Percentiles rank a stretch among this genome's conserved stretches.
These are phyloP conservation scores for Spatulosminthurus flaviceps DNA, from an alignment of 2,888 invertebrate species.

Conservation along the genomic window DNA sequence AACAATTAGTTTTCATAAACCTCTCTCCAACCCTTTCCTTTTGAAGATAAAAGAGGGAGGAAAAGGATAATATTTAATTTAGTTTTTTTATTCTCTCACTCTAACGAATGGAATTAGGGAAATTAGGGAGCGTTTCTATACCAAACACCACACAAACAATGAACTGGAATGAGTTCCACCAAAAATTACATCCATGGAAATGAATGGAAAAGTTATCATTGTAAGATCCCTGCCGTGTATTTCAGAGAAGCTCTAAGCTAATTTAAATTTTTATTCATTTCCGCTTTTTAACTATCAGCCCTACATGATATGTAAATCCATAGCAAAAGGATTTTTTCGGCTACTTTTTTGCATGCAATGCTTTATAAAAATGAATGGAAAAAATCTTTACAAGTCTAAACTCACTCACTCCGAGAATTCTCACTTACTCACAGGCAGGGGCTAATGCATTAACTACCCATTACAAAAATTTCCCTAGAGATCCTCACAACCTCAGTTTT, in stretches of 20 bases:
- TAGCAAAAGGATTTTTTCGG: neutral
- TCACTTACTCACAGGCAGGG: constrained; percentile 41
- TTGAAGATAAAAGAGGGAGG: neutral
- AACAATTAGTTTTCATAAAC: constrained; percentile 8
- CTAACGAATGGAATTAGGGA: constrained; percentile 30
- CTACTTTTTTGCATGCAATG: too few relatives aligned
- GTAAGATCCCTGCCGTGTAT: constrained; percentile 25
- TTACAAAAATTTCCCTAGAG: constrained; percentile 30
- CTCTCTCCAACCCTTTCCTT: neutral
- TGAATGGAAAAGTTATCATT: constrained; percentile 25
- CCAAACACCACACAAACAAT: neutral
- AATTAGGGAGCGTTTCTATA: constrained; percentile 21
- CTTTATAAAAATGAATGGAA: too few relatives aligned
- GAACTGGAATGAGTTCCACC: neutral
- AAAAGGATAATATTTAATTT: too few relatives aligned
- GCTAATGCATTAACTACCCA: constrained; percentile 40
- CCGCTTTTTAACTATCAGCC: neutral
- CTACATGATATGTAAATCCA: neutral
- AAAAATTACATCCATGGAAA: neutral
- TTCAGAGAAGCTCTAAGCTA: neutral
- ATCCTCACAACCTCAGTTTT: too few relatives aligned
- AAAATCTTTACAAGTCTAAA: too few relatives aligned
- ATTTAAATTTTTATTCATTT: neutral
- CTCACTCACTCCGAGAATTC: too few relatives aligned
- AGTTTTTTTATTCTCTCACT: constrained; percentile 10